Conservation (phyloP, 2,888 invertebrate genomes). For the Melanostoma mellinum region DNA sequence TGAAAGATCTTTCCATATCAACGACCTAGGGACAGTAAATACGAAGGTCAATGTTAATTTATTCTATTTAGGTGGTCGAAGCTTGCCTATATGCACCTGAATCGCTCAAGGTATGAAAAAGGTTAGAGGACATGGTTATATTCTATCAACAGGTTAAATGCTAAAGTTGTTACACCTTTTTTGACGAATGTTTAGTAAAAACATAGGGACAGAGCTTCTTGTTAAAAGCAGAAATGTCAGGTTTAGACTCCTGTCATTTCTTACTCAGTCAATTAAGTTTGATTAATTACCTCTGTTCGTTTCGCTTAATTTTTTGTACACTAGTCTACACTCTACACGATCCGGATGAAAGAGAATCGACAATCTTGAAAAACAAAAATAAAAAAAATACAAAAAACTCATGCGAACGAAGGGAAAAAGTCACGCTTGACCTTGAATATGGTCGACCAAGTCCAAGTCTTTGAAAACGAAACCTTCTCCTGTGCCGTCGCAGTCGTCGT, state of each 20-base stretch:
- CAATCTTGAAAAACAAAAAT: conserved; percentile 18
- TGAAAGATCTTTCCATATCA: no score
- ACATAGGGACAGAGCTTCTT: conserved; percentile 3
- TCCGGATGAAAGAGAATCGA: conserved; percentile 37
- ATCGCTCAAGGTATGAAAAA: no score
- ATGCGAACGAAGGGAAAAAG: conserved; percentile 44
- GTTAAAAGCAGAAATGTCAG: conserved; percentile 18
- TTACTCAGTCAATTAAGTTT: conserved; percentile 19
- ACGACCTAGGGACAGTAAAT: no score
- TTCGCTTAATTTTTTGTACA: background rate
- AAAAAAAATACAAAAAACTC: background rate
- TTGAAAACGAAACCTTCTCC: conserved; percentile 56
- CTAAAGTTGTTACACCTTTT: no score
- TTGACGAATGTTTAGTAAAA: background rate
- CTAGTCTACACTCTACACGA: conserved; percentile 3
- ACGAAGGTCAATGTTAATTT: no score
- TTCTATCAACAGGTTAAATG: no score
- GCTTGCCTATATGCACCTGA: no score
- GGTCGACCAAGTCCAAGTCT: conserved; percentile 47
- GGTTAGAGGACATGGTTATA: no score
- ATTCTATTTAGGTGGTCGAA: no score
- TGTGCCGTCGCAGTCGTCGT: conserved; percentile 37
- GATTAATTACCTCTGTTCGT: conserved; percentile 13
- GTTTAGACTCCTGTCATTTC: conserved; percentile 7
- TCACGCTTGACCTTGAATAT: conserved; percentile 70